Evolutionary conservation across 2,113 vertebrate species (phyloP).

Genomic region (Larimichthys crocea): DNA sequence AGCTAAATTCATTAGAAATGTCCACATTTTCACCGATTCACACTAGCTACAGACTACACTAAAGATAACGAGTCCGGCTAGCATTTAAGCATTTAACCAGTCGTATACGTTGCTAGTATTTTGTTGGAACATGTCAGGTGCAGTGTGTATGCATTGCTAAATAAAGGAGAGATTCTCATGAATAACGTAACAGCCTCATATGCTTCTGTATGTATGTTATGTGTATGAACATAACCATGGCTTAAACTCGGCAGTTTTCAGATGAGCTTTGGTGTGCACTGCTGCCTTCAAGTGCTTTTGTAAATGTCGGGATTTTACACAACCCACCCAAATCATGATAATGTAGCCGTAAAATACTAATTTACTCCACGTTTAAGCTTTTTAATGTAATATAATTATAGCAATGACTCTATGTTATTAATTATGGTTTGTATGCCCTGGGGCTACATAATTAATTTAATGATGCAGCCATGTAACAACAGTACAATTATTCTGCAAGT

Average conservation of each 20-base stretch:
- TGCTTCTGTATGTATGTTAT: background rate
- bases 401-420: too few species aligned
- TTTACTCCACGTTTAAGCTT: background rate
- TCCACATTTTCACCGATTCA: background rate
- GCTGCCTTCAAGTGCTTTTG: constrained; percentile 22
- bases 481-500: background rate
- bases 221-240: background rate
- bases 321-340: too few species aligned
- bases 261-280: constrained; percentile 14
- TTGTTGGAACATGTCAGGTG: background rate
- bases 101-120: background rate
- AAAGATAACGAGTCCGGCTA: background rate
- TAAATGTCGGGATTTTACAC: background rate
- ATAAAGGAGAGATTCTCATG: background rate
- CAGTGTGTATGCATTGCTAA: background rate
- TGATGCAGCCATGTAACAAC: background rate
- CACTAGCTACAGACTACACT: background rate
- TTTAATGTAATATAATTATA: background rate
- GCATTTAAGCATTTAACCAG: background rate
- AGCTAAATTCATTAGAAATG: background rate
- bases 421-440: background rate
- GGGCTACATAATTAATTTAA: background rate
- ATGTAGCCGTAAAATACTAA: background rate
- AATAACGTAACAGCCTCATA: background rate
- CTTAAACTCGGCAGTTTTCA: constrained; percentile 1